These are phyloP conservation scores for Sigmodon hispidus DNA, from an alignment of 2,113 vertebrate species.

Conservation along the genomic window DNA sequence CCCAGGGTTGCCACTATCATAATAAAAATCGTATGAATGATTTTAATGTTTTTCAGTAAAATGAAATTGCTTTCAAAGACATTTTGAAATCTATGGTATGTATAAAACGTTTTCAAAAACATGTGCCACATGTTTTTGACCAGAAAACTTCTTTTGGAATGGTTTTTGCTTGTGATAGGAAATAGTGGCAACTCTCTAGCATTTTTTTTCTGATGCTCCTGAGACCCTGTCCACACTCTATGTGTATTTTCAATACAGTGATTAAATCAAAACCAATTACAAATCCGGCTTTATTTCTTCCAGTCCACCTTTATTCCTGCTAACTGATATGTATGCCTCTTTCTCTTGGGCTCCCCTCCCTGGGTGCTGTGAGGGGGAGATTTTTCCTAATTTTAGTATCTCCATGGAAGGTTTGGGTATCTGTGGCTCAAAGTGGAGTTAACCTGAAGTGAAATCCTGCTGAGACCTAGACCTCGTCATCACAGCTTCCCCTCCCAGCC, in stretches of 20 bases:
- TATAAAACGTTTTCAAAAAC: not conserved
- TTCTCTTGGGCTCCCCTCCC: not conserved
- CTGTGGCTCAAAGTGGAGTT: not conserved
- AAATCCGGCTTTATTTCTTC: not conserved
- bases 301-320: no score
- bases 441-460: not conserved
- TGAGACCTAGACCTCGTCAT: not conserved
- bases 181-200: not conserved
- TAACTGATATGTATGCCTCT: not conserved
- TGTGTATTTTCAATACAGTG: not conserved
- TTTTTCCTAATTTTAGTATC: not conserved
- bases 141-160: not conserved
- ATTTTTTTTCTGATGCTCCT: not conserved
- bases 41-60: slow-evolving; percentile 41
- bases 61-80: not conserved
- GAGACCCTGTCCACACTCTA: not conserved
- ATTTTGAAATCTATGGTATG: not conserved
- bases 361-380: no score
- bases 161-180: not conserved
- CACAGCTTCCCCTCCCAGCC: not conserved
- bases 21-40: not conserved
- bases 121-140: not conserved
- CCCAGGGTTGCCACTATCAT: not conserved
- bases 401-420: not conserved
- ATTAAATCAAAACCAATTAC: not conserved